These are phyloP conservation scores for Lamellibrachia luymesi DNA, from an alignment of 1,140 invertebrate species.

Conservation along the genomic window DNA sequence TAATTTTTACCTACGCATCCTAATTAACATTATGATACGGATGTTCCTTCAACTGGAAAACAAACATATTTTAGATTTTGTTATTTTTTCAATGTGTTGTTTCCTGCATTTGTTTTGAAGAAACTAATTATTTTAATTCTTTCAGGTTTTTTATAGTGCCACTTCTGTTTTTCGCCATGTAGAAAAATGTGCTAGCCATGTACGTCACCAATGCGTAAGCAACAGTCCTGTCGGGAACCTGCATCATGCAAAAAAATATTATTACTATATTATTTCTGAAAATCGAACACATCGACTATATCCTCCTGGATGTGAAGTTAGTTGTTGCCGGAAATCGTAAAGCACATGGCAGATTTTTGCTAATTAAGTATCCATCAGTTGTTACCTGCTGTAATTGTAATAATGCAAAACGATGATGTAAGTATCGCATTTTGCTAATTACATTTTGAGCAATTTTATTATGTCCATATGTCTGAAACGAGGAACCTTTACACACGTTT, in stretches of 20 bases:
- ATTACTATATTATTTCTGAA: background rate
- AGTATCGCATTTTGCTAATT: slow-evolving; percentile 32
- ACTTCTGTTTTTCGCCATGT: no score
- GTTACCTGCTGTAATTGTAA: slow-evolving; percentile 10
- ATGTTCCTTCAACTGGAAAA: no score
- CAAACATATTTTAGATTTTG: no score
- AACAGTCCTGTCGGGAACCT: no score
- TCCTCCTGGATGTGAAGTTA: background rate
- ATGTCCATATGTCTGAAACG: background rate
- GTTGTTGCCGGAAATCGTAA: background rate
- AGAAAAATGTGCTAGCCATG: no score
- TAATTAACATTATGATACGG: no score
- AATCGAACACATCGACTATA: background rate
- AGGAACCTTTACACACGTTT: background rate
- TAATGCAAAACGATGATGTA: slow-evolving; percentile 58
- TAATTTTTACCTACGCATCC: no score
- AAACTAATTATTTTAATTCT: no score
- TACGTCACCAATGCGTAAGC: no score
- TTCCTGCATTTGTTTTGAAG: no score
- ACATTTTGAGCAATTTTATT: slow-evolving; percentile 18
- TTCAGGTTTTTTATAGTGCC: no score
- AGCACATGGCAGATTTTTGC: background rate
- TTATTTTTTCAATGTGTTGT: no score
- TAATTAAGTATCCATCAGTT: background rate
- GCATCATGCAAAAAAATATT: background rate